A percentile compares a stretch with the other conserved stretches of the same genome.
phyloP scores from a whole-genome alignment of 2,888 invertebrate genomes.

The Cylindroiulus punctatus region DNA sequence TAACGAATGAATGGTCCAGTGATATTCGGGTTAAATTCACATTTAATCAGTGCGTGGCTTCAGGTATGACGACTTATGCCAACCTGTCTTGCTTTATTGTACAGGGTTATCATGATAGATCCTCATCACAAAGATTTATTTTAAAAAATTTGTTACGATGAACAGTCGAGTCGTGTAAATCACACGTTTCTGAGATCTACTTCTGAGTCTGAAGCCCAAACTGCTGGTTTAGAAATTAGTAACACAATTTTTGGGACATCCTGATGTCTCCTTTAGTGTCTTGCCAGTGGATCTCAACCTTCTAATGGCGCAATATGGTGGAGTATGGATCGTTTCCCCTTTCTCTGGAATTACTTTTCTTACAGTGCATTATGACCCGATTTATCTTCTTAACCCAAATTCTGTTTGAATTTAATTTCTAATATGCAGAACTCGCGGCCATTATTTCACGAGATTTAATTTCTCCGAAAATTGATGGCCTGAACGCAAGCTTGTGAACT shows the following conservation, averaged over 20 bases:
- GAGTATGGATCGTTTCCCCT: neutral
- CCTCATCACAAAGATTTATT: too few species aligned
- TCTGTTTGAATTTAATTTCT: neutral
- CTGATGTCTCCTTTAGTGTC: neutral
- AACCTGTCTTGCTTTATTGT: too few species aligned
- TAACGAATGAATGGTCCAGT: neutral
- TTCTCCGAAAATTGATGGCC: neutral
- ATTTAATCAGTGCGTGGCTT: neutral
- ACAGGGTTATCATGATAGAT: too few species aligned
- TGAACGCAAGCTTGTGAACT: neutral
- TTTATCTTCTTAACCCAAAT: neutral
- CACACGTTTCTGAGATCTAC: too few species aligned
- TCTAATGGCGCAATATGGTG: neutral
- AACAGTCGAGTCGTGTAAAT: too few species aligned
- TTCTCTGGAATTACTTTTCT: constrained; percentile 8
- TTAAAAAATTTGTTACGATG: too few species aligned
- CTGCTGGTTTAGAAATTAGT: too few species aligned
- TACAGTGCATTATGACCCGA: neutral
- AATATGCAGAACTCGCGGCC: neutral
- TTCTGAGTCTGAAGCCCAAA: too few species aligned
- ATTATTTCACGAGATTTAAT: neutral
- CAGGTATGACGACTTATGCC: too few species aligned
- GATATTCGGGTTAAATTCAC: neutral
- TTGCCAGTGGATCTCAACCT: neutral
- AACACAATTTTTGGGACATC: too few species aligned